Evolutionary conservation across 2,113 vertebrate genomes (phyloP), one percentile per base, ranked within the genome.

Genomic region (Vimba vimba): DNA sequence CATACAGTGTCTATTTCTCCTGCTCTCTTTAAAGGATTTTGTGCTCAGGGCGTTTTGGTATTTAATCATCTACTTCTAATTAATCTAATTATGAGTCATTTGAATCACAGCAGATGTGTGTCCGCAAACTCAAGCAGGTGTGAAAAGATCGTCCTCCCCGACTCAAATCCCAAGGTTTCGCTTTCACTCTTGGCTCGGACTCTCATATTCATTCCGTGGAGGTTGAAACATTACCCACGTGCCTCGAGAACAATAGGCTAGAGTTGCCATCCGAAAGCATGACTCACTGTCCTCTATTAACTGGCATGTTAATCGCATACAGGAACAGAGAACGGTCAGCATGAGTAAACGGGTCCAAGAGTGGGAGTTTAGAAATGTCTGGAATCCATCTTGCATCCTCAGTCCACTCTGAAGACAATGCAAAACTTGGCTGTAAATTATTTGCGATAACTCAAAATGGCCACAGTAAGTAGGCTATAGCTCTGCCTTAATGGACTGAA

Each of bases 211-310:
- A 25, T 64, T 36, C 52, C 27, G 45, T 1, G 45, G 74, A 71
- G 86, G 81, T 64, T 79, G 86, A 85, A 89, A 82, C 66, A 21
- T 8, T 78, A 85, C 33, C 71, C 23, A 60, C 52, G 8, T 45
- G 86, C 81, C 50, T 85, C 9, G 69, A 89, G 84, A 86, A 87
- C 86, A 86, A 77, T 85, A 80, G 68, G 47, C 57, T 60, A 30
- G 50, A 75, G 2, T 33, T 23, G 13, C 47, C 27, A 7, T 81
- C 57, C 57, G 43, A 85, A 69, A 60, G 71, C 21, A 19, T 86
- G 79, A 85, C 86, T 89, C 86, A 83, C 50, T 77, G 36, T 83
- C 33, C 62, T 83, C 84, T 36, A 64, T 86, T 80, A 57, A 30
- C 52, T 60, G 62, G 68, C 80, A 59, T 74, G 66, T 77, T 83